Evolutionary conservation across 1,140 invertebrate species (phyloP).

Genomic region (Ylistrum balloti): DNA sequence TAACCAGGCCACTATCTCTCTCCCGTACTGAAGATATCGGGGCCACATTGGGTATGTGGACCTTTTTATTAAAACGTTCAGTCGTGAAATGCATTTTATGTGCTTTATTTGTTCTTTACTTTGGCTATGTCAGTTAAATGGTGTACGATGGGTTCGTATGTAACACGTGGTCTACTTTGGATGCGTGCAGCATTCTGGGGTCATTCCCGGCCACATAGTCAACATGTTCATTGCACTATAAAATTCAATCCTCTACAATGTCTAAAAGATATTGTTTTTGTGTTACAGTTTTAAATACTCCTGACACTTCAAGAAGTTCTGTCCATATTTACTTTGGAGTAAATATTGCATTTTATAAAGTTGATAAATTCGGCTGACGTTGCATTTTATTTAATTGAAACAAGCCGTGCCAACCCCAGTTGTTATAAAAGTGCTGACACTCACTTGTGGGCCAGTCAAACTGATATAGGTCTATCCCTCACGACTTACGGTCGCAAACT

Average conservation of each 20-base stretch:
- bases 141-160: not conserved
- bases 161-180: not conserved
- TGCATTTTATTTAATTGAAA: slow-evolving; percentile 40
- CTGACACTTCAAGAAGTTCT: not conserved
- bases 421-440: slow-evolving; percentile 22
- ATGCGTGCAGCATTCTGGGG: not conserved
- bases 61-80: not conserved
- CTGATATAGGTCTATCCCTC: slow-evolving; percentile 2
- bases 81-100: slow-evolving; percentile 26
- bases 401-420: slow-evolving; percentile 28
- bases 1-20: not conserved
- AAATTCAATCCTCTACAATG: not conserved
- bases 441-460: not conserved
- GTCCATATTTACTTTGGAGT: not conserved
- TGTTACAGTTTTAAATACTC: not conserved
- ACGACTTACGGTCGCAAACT: not conserved
- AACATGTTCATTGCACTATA: not conserved
- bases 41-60: not conserved
- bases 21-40: not conserved
- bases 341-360: not conserved
- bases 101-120: not conserved
- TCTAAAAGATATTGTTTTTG: not conserved
- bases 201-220: not conserved
- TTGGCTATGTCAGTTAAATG: not conserved
- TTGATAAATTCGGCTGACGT: not conserved